A percentile compares a stretch with the other conserved stretches of the same genome.
phyloP scores from a whole-genome alignment of 2,888 invertebrate genomes.

The Noctua fimbriata region DNA sequence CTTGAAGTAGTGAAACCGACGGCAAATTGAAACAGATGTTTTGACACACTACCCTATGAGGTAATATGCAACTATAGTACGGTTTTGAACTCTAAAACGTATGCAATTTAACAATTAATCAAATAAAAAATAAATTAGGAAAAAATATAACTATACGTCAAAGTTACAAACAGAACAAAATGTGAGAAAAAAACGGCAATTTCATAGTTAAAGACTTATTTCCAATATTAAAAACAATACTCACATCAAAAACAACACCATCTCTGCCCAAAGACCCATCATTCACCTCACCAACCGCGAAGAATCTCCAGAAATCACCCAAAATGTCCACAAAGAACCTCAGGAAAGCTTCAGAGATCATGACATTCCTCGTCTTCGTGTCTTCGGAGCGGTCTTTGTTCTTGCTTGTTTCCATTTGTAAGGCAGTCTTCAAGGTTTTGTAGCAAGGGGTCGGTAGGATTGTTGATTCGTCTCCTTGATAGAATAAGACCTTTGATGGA shows the following conservation, averaged over 20 bases:
- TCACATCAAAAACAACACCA: conserved; percentile 85
- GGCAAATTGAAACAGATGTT: too few species aligned
- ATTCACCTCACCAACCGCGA: conserved; percentile 74
- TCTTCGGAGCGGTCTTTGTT: conserved; percentile 79
- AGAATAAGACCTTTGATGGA: conserved; percentile 90
- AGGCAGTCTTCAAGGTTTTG: conserved; percentile 91
- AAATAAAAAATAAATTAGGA: too few species aligned
- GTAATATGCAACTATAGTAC: too few species aligned
- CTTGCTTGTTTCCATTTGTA: conserved; percentile 84
- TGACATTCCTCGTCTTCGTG: conserved; percentile 91
- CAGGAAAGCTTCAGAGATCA: conserved; percentile 94
- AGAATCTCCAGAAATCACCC: conserved; percentile 92
- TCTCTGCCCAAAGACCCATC: conserved; percentile 80
- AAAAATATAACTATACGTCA: too few species aligned
- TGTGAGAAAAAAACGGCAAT: too few species aligned
- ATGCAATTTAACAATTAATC: too few species aligned
- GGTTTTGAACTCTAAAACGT: too few species aligned
- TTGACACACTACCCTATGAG: too few species aligned
- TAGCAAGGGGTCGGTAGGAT: conserved; percentile 93
- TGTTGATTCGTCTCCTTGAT: conserved; percentile 94
- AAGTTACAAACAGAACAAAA: too few species aligned
- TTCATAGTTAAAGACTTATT: too few species aligned
- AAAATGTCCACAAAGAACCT: conserved; percentile 94
- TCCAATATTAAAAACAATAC: conserved; percentile 57
- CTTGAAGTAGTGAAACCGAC: too few species aligned